phyloP scores from a whole-genome alignment of 2,797 vertebrate genomes.

The Acrossocheilus fasciatus region DNA sequence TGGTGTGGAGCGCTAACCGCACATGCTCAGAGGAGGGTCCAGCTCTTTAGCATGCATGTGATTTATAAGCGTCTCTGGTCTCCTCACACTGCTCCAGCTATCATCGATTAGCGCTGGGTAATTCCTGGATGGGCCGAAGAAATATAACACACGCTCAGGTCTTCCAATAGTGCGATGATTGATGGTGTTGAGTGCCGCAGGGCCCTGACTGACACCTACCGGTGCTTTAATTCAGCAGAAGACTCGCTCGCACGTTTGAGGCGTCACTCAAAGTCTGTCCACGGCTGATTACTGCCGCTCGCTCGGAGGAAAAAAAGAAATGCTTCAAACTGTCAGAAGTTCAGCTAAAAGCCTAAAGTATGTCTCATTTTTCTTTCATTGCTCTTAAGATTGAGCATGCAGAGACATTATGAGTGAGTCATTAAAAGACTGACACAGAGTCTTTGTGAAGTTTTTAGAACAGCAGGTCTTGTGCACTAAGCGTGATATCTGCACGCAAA shows the following conservation, averaged over 20 bases:
- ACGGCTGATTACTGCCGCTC: slow-evolving; percentile 12
- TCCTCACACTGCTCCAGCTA: slow-evolving; percentile 2
- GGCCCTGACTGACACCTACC: slow-evolving; percentile 32
- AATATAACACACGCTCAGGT: slow-evolving; percentile 76
- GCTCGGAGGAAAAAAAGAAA: background rate
- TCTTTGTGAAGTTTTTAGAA: background rate
- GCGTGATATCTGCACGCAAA: background rate
- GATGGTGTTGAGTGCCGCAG: slow-evolving; percentile 64
- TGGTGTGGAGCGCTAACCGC: background rate
- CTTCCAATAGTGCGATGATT: slow-evolving; percentile 68
- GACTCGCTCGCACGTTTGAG: slow-evolving; percentile 2
- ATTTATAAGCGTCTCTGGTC: slow-evolving; percentile 29
- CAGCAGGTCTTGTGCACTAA: background rate
- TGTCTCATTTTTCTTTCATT: background rate
- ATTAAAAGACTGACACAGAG: slow-evolving; percentile 2
- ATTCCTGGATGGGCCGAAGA: slow-evolving; percentile 74
- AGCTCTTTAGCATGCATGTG: slow-evolving; percentile 36
- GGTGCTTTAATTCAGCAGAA: slow-evolving; percentile 18
- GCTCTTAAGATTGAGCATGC: background rate
- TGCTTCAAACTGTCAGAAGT: slow-evolving; percentile 1
- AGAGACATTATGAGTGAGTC: slow-evolving; percentile 2
- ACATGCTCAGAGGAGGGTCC: background rate
- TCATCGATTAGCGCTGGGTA: slow-evolving; percentile 73
- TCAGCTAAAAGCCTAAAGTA: background rate
- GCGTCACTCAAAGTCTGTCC: slow-evolving; percentile 2